These are phyloP conservation scores for Alviniconcha strummeri DNA, from an alignment of 2,888 invertebrate species.

Conservation along the genomic window DNA sequence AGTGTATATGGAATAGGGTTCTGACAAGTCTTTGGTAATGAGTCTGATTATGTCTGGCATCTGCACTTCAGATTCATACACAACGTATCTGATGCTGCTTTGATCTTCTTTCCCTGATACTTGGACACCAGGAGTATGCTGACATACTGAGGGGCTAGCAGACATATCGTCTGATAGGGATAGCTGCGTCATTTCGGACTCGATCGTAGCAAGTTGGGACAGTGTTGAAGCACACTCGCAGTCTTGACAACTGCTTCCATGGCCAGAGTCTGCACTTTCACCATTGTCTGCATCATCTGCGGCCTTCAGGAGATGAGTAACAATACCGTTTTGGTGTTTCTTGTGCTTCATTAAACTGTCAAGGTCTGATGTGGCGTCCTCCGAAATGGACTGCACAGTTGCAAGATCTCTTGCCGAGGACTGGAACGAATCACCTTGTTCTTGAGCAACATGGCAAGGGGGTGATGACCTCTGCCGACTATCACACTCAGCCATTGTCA, in stretches of 20 bases:
- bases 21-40: constrained; percentile 98
- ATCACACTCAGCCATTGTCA: constrained; percentile 33
- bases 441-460: constrained; percentile 10
- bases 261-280: constrained; percentile 40
- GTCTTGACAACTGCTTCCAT: constrained; percentile 42
- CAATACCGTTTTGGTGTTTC: constrained; percentile 53
- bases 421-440: constrained; percentile 19
- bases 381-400: neutral
- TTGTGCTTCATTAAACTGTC: constrained; percentile 47
- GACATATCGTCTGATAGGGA: constrained; percentile 9
- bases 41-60: constrained; percentile 99
- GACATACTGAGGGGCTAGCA: neutral
- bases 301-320: constrained; percentile 40
- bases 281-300: constrained; percentile 38
- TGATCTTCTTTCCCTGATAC: constrained; percentile 32
- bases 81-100: constrained; percentile 70
- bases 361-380: neutral
- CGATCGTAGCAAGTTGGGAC: constrained; percentile 27
- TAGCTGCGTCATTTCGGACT: constrained; percentile 29
- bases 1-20: constrained; percentile 99
- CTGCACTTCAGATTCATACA: constrained; percentile 94
- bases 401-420: neutral
- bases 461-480: constrained; percentile 17
- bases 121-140: neutral
- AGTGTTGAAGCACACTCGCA: constrained; percentile 35